These are phyloP conservation scores for Crenuchus spilurus DNA, from an alignment of 2,797 vertebrate species.

Conservation along the genomic window DNA sequence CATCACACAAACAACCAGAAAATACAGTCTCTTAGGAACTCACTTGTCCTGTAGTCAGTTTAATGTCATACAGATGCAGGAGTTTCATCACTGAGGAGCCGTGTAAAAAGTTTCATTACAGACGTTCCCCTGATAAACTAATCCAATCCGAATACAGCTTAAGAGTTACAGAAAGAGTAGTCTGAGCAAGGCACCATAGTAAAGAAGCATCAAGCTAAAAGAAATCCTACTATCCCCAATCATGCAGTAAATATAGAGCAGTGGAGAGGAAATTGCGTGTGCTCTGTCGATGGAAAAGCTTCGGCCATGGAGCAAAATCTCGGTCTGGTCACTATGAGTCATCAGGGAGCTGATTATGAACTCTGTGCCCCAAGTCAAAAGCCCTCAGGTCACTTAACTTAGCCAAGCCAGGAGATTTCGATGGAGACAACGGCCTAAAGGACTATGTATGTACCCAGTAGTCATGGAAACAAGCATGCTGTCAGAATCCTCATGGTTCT, in stretches of 20 bases:
- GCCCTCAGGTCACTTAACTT: slow-evolving; percentile 1
- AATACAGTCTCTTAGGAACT: too few relatives aligned
- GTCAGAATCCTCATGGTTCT: not conserved
- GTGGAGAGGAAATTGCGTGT: not conserved
- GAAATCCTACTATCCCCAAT: not conserved
- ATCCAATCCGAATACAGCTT: not conserved
- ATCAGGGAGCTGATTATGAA: slow-evolving; percentile 11
- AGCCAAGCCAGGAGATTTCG: slow-evolving; percentile 21
- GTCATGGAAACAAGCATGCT: slow-evolving; percentile 31
- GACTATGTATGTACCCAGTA: not conserved
- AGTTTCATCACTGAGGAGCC: too few relatives aligned
- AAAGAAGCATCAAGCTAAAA: slow-evolving; percentile 9
- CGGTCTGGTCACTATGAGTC: slow-evolving; percentile 2
- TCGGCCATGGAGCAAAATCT: not conserved
- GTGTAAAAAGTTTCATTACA: too few relatives aligned
- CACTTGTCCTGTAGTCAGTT: too few relatives aligned
- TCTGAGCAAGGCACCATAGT: slow-evolving; percentile 4
- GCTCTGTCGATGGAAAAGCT: not conserved
- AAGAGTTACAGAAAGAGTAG: not conserved
- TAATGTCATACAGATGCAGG: too few relatives aligned
- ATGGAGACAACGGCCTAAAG: slow-evolving; percentile 14
- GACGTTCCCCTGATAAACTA: too few relatives aligned
- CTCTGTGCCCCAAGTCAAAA: slow-evolving; percentile 9
- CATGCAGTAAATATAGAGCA: not conserved
- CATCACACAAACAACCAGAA: too few relatives aligned